Base-by-base conservation (phyloP, 2,113 vertebrate species). In the Galemys pyrenaicus region DNA sequence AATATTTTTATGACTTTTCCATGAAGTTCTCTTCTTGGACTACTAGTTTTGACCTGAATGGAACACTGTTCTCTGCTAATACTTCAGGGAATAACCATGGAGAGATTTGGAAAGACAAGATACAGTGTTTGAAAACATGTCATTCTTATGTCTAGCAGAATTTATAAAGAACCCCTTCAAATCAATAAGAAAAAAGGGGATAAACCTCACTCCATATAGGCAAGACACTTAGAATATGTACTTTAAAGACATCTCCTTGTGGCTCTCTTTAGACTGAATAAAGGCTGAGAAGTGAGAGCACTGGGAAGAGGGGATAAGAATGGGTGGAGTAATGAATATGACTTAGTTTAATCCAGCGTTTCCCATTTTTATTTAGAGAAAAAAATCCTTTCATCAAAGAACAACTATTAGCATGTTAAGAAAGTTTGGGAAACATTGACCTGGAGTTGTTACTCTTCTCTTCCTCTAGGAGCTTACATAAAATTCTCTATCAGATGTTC, bases 351-450 rank as follows among this genome's bases (percentile, higher is more conserved):
- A 75, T 3, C 0, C 2, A 49, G 41, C 19, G 15, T 70, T 86
- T 91, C 5, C 20, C 17, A 83, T 75, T 89, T 75, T 89, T 51
- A 87, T 89, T 91, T 84, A 91, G 30, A 83, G 35, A 68, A 8
- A 87, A 87, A 75, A 68, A 51, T 35, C 0, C 1, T 49, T 95
- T 94, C 79, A 91, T 92, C 32, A 58, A 94, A 82, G 30, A 13
- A 58, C 22, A 89, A 10, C 44, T 81, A 46, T 81, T 35, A 87
- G 65, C 30, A 68, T 64, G 22, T 92, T 51, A 56, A 90, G 17
- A 26, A 88, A 84, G 9, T 65, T 46, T 81, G 35, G 58, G 37
- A 78, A 92, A 51, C 41, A 88, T 9, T 64, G 64, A 58, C 35
- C 22, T 37, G 39, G 41, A 80, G n/a, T 54, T 71, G 84, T 49